phyloP scores from a whole-genome alignment of 2,113 vertebrate genomes.

The Falcunculus frontatus region DNA sequence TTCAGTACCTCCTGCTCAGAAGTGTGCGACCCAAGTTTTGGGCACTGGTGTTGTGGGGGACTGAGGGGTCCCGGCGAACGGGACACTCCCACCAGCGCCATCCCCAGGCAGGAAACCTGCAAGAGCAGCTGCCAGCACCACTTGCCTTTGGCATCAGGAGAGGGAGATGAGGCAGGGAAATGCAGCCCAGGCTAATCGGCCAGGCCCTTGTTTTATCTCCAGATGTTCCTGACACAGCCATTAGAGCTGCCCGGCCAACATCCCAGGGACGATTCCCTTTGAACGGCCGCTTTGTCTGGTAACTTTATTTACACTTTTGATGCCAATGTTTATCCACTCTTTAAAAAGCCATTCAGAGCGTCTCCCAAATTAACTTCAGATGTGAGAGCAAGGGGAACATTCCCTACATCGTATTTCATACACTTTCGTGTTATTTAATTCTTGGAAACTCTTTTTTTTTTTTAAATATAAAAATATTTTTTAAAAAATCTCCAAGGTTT shows the following conservation, averaged over 20 bases:
- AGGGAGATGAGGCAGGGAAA: not conserved
- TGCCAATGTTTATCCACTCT: slow-evolving; percentile 71
- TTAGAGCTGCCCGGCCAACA: not conserved
- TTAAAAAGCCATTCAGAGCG: slow-evolving; percentile 56
- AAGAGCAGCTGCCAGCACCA: fast-evolving
- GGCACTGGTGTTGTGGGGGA: fast-evolving
- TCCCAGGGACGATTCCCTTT: slow-evolving; percentile 39
- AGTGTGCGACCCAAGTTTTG: fast-evolving
- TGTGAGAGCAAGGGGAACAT: slow-evolving; percentile 54
- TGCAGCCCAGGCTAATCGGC: not conserved
- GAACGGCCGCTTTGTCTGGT: slow-evolving; percentile 53
- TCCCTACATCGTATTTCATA: slow-evolving; percentile 65
- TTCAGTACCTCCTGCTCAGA: not conserved
- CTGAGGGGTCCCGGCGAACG: fast-evolving
- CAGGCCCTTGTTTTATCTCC: slow-evolving; percentile 12
- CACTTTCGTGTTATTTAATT: slow-evolving; percentile 60
- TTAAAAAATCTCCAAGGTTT: slow-evolving; percentile 53
- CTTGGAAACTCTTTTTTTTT: slow-evolving; percentile 54
- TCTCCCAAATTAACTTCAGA: slow-evolving; percentile 68
- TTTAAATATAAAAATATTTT: slow-evolving; percentile 60
- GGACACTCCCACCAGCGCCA: fast-evolving
- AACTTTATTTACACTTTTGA: slow-evolving; percentile 68
- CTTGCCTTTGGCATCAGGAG: not conserved
- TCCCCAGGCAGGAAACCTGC: not conserved
- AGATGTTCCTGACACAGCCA: not conserved